Evolutionary conservation across 2,888 invertebrate species (phyloP), one percentile per base, ranked within the genome.

Genomic region (Ypsolopha scabrella): DNA sequence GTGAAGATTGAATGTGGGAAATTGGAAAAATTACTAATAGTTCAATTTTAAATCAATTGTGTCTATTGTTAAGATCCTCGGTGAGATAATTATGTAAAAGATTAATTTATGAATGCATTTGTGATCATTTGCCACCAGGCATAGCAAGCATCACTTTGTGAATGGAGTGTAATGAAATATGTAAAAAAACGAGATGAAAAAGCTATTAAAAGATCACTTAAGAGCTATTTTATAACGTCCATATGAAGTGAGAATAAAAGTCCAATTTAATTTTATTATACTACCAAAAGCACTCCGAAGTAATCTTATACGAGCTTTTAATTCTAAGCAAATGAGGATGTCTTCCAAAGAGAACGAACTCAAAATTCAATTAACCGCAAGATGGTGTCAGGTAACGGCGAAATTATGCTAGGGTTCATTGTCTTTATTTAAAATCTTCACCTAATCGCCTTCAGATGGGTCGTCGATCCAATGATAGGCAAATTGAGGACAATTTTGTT

Each of bases 311-410:
- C 24, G 24, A 24, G 24, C 24, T 24, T 24, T 24, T 24, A 24
- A 24, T 24, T 24, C 24, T 24, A 4, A 24, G 24, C 24, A 24
- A 24, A 24, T 24, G 24, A 24, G 24, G 24, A 24, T 24, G 4
- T 24, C 24, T 24, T 24, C 24, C 24, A 24, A 4, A 24, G 24
- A 33, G 24, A 39, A 38, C 14, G 37, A 14, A 37, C 48, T 55
- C 46, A 55, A 65, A 73, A 77, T 79, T 76, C 73, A 77, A 78
- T 79, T 78, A 80, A 68, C 67, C 65, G 58, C 69, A 70, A 72
- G 69, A 67, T 68, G 69, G 75, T 67, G 62, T 59, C 62, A 64
- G 69, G 67, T 55, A 57, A 43, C 43, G 43, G 24, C 24, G 4
- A 24, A 24, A 24, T 24, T 24, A 24, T 24, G 4, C 24, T 24